A percentile compares a stretch with the other conserved stretches of the same genome.
Evolutionary conservation across 2,797 vertebrate species (phyloP).

Genomic region (Smutsia temminckii): DNA sequence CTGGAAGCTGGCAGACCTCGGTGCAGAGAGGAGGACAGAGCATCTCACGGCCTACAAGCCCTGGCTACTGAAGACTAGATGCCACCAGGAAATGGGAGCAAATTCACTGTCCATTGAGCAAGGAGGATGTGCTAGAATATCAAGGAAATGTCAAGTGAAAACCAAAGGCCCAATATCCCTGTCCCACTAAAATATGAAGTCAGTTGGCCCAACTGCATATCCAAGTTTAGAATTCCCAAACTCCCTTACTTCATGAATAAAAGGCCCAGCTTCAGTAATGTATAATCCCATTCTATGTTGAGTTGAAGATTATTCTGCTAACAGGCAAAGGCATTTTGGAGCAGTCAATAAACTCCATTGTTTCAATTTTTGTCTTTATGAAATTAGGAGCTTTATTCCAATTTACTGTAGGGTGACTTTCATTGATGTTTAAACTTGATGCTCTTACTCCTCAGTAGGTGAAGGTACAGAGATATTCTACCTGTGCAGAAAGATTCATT

Average conservation of each 20-base stretch:
- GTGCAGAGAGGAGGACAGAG: not conserved
- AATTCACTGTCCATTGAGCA: not conserved
- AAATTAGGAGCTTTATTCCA: not conserved
- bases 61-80: not conserved
- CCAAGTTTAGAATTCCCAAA: not conserved
- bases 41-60: not conserved
- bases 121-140: not conserved
- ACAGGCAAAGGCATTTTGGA: not conserved
- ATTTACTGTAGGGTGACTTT: not conserved
- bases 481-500: not conserved
- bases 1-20: not conserved
- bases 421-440: not conserved
- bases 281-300: not conserved
- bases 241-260: not conserved
- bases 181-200: not conserved
- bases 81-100: not conserved
- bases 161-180: rapidly evolving
- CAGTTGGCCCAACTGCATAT: not conserved
- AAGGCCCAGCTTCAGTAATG: not conserved
- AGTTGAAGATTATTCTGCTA: not conserved
- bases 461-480: not conserved
- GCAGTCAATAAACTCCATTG: too few species aligned
- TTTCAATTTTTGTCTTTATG: not conserved
- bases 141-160: not conserved
- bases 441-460: not conserved